Conservation (phyloP, 2,797 vertebrate species). For the Epinephelus coioides region DNA sequence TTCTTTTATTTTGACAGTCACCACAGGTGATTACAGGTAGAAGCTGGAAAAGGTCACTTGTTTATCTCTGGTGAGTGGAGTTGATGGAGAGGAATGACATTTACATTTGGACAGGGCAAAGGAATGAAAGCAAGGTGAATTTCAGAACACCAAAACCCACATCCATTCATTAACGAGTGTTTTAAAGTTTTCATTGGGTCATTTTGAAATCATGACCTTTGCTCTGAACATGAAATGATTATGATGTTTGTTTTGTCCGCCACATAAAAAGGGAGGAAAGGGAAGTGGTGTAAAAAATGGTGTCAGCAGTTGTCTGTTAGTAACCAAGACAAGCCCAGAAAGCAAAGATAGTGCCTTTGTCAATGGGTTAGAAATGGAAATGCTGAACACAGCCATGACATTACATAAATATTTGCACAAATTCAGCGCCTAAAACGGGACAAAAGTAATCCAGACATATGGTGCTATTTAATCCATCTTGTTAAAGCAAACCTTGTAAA, state of each 20-base stretch:
- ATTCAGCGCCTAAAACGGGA: slow-evolving; percentile 43
- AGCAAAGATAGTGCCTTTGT: slow-evolving; percentile 37
- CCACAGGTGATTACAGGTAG: slow-evolving; percentile 59
- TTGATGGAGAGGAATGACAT: slow-evolving; percentile 76
- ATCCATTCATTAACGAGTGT: slow-evolving; percentile 24
- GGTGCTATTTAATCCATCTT: slow-evolving; percentile 64
- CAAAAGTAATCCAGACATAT: slow-evolving; percentile 63
- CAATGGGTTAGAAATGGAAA: slow-evolving; percentile 21
- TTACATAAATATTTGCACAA: slow-evolving; percentile 35
- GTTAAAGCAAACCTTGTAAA: slow-evolving; percentile 69
- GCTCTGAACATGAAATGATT: neutral
- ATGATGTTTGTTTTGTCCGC: slow-evolving; percentile 4
- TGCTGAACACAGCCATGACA: slow-evolving; percentile 28
- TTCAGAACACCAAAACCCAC: slow-evolving; percentile 22
- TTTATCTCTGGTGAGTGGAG: slow-evolving; percentile 62
- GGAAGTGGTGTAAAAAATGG: neutral
- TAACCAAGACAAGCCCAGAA: slow-evolving; percentile 21
- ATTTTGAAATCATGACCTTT: slow-evolving; percentile 17
- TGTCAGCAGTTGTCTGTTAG: neutral
- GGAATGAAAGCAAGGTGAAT: slow-evolving; percentile 25
- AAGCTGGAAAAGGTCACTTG: slow-evolving; percentile 76
- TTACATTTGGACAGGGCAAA: slow-evolving; percentile 66
- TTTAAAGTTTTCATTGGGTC: neutral
- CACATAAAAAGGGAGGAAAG: neutral
- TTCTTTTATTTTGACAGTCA: slow-evolving; percentile 45